Conservation (phyloP, 2,888 invertebrate species). For the Malthinus flaveolus region DNA sequence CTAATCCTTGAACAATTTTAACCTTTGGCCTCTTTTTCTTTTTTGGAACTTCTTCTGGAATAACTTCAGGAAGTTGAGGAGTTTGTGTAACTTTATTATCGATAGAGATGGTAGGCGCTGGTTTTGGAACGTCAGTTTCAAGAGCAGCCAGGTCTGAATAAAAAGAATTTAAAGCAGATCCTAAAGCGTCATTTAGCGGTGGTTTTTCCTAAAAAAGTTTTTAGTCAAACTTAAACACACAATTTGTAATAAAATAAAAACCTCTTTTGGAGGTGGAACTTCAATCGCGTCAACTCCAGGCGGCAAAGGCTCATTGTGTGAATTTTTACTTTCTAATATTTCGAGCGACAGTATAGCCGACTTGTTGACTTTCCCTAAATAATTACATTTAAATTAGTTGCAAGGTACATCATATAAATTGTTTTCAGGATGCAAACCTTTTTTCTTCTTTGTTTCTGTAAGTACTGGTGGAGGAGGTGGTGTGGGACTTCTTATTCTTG, state of each 20-base stretch:
- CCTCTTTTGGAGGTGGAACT: neutral
- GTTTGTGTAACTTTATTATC: constrained; percentile 9
- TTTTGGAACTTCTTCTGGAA: constrained; percentile 37
- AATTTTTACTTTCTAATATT: constrained; percentile 8
- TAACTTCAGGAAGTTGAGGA: constrained; percentile 6
- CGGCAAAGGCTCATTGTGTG: constrained; percentile 56
- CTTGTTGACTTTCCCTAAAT: constrained; percentile 9
- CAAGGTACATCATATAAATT: no score
- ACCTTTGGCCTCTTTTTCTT: constrained; percentile 55
- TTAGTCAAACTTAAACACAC: neutral
- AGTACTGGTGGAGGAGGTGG: constrained; percentile 32
- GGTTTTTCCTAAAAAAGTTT: neutral
- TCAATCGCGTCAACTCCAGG: constrained; percentile 57
- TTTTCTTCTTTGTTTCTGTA: constrained; percentile 10
- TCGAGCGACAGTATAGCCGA: constrained; percentile 29
- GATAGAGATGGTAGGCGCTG: neutral
- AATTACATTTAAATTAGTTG: neutral
- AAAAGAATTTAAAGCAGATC: constrained; percentile 62
- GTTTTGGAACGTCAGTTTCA: constrained; percentile 45
- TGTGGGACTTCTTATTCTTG: constrained; percentile 25
- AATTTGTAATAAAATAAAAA: neutral
- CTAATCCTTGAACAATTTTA: constrained; percentile 60
- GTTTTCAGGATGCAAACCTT: neutral
- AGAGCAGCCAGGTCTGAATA: constrained; percentile 64
- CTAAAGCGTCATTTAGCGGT: constrained; percentile 44